Conservation (phyloP, 2,113 vertebrate species). For the Microcebus lehilahytsara region DNA sequence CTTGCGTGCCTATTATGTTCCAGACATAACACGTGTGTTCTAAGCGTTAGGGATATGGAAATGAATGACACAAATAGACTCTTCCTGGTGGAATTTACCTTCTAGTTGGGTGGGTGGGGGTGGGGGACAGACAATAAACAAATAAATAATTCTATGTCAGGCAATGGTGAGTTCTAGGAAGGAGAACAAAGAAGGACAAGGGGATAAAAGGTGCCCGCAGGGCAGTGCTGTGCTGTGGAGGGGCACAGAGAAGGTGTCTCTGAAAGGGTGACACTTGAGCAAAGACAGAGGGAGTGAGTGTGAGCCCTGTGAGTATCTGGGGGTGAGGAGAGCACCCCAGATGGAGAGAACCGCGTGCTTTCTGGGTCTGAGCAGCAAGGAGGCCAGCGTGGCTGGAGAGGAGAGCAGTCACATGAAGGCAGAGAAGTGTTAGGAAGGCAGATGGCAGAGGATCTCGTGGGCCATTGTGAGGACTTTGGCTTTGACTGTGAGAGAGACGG, state of each 20-base stretch:
- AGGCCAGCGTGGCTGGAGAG: background rate
- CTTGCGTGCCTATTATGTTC: background rate
- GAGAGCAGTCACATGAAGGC: background rate
- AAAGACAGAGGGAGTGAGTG: background rate
- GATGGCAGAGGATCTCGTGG: background rate
- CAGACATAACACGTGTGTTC: background rate
- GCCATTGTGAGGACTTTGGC: background rate
- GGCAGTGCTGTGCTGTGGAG: background rate
- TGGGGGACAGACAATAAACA: background rate
- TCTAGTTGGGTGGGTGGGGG: background rate
- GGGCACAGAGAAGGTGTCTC: background rate
- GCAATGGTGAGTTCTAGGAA: background rate
- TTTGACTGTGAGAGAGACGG: background rate
- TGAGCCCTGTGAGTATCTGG: background rate
- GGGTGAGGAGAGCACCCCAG: background rate
- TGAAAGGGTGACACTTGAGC: background rate
- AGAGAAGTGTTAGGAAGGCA: background rate
- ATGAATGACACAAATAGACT: no score
- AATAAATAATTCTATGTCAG: background rate
- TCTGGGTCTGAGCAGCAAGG: background rate
- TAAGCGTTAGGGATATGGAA: background rate
- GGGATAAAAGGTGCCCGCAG: background rate
- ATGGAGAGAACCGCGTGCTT: background rate
- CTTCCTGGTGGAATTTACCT: background rate
- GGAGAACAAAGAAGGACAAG: background rate